A percentile compares a stretch with the other conserved stretches of the same genome.
phyloP scores from a whole-genome alignment of 2,113 vertebrate species.

The Octodon degus region DNA sequence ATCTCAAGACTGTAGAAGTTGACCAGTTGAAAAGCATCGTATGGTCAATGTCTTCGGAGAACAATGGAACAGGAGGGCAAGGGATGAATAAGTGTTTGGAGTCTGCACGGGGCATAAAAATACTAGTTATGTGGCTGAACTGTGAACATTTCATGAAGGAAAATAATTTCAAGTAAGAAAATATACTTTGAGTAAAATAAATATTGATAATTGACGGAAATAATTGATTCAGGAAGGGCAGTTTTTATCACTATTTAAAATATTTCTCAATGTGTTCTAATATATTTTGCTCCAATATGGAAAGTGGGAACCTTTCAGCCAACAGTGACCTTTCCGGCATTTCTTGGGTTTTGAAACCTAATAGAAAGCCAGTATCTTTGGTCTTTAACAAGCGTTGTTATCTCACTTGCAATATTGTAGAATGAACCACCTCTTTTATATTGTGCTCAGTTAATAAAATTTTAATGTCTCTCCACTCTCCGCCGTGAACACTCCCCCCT shows the following conservation, averaged over 20 bases:
- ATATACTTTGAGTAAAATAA: neutral
- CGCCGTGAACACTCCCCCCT: neutral
- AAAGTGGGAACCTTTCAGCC: constrained; percentile 90
- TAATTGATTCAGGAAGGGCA: neutral
- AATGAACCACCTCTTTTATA: neutral
- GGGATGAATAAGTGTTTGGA: constrained; percentile 57
- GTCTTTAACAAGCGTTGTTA: neutral
- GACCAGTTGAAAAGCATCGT: constrained; percentile 93
- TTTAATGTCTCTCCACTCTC: neutral
- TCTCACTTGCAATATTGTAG: neutral
- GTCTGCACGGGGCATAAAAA: constrained; percentile 61
- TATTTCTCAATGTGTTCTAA: constrained; percentile 80
- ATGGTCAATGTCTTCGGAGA: constrained; percentile 90
- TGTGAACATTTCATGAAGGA: constrained; percentile 38
- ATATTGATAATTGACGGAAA: constrained; percentile 37
- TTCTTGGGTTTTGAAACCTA: constrained; percentile 67
- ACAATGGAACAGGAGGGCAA: constrained; percentile 80
- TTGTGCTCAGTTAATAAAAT: neutral
- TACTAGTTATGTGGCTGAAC: constrained; percentile 44
- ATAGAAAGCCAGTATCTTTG: neutral
- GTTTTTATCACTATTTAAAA: constrained; percentile 67
- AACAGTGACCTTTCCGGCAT: constrained; percentile 88
- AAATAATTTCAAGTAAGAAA: neutral
- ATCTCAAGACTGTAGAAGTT: constrained; percentile 91
- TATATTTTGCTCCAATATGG: constrained; percentile 77